phyloP scores from a whole-genome alignment of 1,140 invertebrate species.

The Calephelis nemesis region DNA sequence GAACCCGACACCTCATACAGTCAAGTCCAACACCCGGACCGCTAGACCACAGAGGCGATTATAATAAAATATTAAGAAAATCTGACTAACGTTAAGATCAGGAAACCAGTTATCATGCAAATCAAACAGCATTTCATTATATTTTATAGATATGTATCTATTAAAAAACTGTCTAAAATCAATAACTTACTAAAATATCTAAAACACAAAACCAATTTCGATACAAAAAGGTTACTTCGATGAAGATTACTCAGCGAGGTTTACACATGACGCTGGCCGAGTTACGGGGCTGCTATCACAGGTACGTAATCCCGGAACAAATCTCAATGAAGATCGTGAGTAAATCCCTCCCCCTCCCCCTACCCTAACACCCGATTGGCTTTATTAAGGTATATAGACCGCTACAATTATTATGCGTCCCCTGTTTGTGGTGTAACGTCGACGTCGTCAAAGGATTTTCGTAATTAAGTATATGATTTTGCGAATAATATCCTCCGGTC shows the following conservation, averaged over 20 bases:
- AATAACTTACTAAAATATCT: too few species aligned
- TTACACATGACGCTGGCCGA: constrained; percentile 16
- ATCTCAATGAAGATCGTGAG: constrained; percentile 75
- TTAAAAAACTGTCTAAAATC: too few species aligned
- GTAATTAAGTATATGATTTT: constrained; percentile 75
- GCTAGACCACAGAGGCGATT: too few species aligned
- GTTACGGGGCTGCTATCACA: constrained; percentile 55
- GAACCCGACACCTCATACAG: too few species aligned
- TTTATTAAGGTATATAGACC: constrained; percentile 77
- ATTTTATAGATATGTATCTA: too few species aligned
- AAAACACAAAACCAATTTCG: constrained; percentile 4
- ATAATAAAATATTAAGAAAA: too few species aligned
- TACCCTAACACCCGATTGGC: constrained; percentile 61
- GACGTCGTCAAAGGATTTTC: constrained; percentile 60
- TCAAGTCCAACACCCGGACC: too few species aligned
- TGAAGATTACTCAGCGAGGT: constrained; percentile 21
- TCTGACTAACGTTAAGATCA: too few species aligned
- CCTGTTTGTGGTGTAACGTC: constrained; percentile 74
- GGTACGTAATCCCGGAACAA: constrained; percentile 73
- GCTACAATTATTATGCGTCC: constrained; percentile 78
- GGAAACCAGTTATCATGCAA: too few species aligned
- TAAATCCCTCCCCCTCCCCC: constrained; percentile 53
- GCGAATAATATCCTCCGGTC: constrained; percentile 40
- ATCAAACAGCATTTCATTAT: too few species aligned
- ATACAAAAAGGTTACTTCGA: constrained; percentile 19